Conservation (phyloP, 2,888 invertebrate genomes). For the Erebia ligea region DNA sequence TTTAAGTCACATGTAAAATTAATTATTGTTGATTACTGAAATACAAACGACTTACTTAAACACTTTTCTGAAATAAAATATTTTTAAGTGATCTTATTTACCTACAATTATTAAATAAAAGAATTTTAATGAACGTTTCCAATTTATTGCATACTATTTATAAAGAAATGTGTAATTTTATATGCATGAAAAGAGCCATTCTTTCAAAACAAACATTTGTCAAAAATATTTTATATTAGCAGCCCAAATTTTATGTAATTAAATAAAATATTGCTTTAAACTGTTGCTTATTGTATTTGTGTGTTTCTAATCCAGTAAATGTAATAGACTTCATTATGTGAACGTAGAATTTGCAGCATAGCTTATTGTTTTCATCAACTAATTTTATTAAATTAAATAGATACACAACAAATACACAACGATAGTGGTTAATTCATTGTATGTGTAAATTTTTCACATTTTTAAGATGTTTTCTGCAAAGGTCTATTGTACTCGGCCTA, state of each 20-base stretch:
- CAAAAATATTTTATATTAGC: constrained; percentile 21
- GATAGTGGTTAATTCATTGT: constrained; percentile 30
- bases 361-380: constrained; percentile 76
- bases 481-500: constrained; percentile 8
- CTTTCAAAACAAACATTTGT: background rate
- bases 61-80: background rate
- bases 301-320: constrained; percentile 67
- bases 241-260: background rate
- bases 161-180: background rate
- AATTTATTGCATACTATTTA: background rate
- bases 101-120: background rate
- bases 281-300: constrained; percentile 53
- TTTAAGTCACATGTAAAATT: background rate
- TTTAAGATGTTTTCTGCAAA: constrained; percentile 44
- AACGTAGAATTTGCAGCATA: constrained; percentile 75
- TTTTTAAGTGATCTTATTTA: background rate
- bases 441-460: constrained; percentile 29
- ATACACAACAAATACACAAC: constrained; percentile 74
- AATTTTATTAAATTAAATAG: constrained; percentile 64
- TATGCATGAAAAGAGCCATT: background rate
- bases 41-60: background rate
- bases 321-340: constrained; percentile 54
- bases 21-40: background rate
- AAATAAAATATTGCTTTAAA: constrained; percentile 25
- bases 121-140: background rate